A percentile compares a stretch with the other conserved stretches of the same genome.
Conservation (phyloP, 2,797 vertebrate species). For the Babyrousa celebensis region DNA sequence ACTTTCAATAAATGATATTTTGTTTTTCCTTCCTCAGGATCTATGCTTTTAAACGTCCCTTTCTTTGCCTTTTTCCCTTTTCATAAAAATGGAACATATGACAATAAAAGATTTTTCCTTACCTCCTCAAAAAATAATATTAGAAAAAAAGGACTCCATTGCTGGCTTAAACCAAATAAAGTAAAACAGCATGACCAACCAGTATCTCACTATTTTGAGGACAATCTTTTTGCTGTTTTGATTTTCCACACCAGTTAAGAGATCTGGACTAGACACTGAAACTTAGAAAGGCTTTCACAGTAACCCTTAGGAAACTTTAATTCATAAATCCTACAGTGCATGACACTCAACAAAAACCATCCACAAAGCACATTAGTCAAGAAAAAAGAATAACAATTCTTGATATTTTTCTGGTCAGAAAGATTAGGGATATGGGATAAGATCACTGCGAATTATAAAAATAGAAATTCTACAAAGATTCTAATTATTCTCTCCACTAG, state of each 20-base stretch:
- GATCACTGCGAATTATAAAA: constrained; percentile 62
- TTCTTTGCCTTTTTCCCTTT: constrained; percentile 35
- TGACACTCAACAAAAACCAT: constrained; percentile 5
- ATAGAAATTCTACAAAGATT: constrained; percentile 26
- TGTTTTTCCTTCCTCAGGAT: not conserved
- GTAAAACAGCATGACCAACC: constrained; percentile 1
- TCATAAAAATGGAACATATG: constrained; percentile 19
- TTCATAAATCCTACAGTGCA: not conserved
- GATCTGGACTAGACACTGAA: constrained; percentile 51
- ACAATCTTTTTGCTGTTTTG: constrained; percentile 39
- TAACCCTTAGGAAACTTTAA: constrained; percentile 49
- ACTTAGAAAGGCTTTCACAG: constrained; percentile 22
- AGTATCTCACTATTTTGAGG: constrained; percentile 28
- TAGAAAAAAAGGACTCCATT: constrained; percentile 4
- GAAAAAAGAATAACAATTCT: constrained; percentile 18
- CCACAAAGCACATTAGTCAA: not conserved
- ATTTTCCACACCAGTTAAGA: constrained; percentile 71
- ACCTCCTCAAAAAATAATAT: not conserved
- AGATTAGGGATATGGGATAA: not conserved
- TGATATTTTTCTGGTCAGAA: not conserved
- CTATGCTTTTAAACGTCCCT: not conserved
- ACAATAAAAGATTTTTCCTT: constrained; percentile 31
- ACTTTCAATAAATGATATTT: constrained; percentile 35
- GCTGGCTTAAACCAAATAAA: constrained; percentile 20
- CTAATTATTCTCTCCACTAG: not conserved